Conservation (phyloP, 1,140 invertebrate genomes). For the Cotesia glomerata region DNA sequence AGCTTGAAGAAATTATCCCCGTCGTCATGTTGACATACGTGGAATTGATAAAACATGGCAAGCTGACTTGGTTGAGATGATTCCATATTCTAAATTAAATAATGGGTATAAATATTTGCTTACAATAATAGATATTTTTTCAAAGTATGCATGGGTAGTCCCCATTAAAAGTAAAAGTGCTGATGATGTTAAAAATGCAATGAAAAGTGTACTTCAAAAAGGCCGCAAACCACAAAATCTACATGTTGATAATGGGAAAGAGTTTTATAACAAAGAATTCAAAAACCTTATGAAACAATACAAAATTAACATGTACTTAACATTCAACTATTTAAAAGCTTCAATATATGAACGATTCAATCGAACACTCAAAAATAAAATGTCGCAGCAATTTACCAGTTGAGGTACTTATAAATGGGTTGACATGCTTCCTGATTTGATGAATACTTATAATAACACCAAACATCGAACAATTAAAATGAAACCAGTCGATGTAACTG, state of each 20-base stretch:
- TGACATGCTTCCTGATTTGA: not conserved
- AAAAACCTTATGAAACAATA: conserved; percentile 39
- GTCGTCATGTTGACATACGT: conserved; percentile 3
- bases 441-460: too few species aligned
- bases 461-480: conserved; percentile 11
- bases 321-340: not conserved
- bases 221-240: too few species aligned
- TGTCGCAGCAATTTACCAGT: not conserved
- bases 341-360: not conserved
- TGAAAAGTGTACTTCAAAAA: too few species aligned
- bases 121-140: conserved; percentile 18
- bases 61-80: conserved; percentile 6
- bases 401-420: conserved; percentile 17
- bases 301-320: conserved; percentile 8
- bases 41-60: not conserved
- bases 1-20: too few species aligned
- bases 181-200: not conserved
- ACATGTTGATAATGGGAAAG: too few species aligned
- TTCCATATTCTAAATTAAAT: not conserved
- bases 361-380: conserved; percentile 5
- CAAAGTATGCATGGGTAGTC: conserved; percentile 12
- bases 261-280: too few species aligned
- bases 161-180: not conserved
- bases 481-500: conserved; percentile 12
- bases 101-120: conserved; percentile 4